Evolutionary conservation across 2,113 vertebrate genomes (phyloP).

Genomic region (Speoplatyrhinus poulsoni): DNA sequence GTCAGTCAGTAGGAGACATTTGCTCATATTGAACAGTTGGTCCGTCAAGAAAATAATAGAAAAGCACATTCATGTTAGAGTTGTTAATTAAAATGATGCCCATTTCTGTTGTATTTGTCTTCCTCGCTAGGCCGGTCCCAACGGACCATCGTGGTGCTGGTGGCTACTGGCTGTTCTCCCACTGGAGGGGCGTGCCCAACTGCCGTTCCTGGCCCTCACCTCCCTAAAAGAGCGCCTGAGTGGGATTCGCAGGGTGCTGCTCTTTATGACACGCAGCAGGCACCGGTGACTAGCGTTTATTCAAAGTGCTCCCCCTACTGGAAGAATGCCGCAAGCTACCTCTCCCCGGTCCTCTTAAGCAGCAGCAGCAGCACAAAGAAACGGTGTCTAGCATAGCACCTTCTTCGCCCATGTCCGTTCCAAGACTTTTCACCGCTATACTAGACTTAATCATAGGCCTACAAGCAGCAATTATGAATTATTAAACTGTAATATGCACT

Average conservation of each 20-base stretch:
- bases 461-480: background rate
- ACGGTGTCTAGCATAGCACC: conserved; percentile 1
- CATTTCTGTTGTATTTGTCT: background rate
- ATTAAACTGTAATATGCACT: background rate
- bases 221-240: conserved; percentile 87
- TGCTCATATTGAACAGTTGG: too few relatives aligned
- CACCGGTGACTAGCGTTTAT: conserved; percentile 69
- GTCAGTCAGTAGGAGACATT: too few relatives aligned
- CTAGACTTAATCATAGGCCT: background rate
- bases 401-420: background rate
- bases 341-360: too few relatives aligned
- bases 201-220: conserved; percentile 87
- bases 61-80: too few relatives aligned
- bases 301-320: background rate
- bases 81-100: too few relatives aligned
- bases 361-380: conserved; percentile 49
- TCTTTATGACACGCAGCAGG: conserved; percentile 85
- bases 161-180: conserved; percentile 89
- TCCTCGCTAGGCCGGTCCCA: conserved; percentile 78
- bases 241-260: conserved; percentile 83
- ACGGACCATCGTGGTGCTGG: conserved; percentile 92
- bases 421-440: background rate
- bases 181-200: conserved; percentile 85
- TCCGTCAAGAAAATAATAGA: too few relatives aligned
- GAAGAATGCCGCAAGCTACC: background rate